A percentile compares a stretch with the other conserved stretches of the same genome.
phyloP scores from a whole-genome alignment of 2,113 vertebrate genomes.

The Phaethornis superciliosus region DNA sequence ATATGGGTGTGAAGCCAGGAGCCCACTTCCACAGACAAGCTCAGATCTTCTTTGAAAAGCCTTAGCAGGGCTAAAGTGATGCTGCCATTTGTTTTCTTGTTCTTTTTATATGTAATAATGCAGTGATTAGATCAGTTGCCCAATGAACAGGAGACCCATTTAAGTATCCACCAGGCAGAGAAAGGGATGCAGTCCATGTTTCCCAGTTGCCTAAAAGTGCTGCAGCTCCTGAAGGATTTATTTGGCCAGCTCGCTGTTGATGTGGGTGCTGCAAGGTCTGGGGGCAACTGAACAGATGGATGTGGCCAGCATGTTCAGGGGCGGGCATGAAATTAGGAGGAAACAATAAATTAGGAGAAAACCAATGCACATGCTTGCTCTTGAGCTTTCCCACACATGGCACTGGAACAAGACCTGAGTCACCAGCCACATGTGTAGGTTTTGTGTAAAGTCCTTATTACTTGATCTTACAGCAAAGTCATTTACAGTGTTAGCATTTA shows the following conservation, averaged over 20 bases:
- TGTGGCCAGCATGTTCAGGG: not conserved
- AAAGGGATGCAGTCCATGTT: not conserved
- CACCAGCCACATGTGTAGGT: not conserved
- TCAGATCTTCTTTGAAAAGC: not conserved
- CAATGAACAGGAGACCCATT: not conserved
- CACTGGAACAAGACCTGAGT: not conserved
- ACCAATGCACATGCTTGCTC: not conserved
- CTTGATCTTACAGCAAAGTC: not conserved
- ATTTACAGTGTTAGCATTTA: not conserved
- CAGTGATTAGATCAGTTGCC: not conserved
- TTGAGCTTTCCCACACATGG: not conserved
- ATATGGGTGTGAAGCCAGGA: not conserved
- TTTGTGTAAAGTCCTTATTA: not conserved
- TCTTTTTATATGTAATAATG: not conserved
- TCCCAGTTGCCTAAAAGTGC: not conserved
- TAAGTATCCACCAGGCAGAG: not conserved
- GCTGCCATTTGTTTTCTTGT: not conserved
- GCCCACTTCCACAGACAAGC: not conserved
- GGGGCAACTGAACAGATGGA: not conserved
- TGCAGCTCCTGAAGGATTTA: not conserved
- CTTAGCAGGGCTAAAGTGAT: not conserved
- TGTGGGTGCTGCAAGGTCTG: not conserved
- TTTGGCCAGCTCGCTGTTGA: not conserved
- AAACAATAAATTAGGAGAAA: not conserved
- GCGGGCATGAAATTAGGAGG: not conserved